Conservation (phyloP, 2,113 vertebrate genomes). For the Kryptolebias marmoratus region DNA sequence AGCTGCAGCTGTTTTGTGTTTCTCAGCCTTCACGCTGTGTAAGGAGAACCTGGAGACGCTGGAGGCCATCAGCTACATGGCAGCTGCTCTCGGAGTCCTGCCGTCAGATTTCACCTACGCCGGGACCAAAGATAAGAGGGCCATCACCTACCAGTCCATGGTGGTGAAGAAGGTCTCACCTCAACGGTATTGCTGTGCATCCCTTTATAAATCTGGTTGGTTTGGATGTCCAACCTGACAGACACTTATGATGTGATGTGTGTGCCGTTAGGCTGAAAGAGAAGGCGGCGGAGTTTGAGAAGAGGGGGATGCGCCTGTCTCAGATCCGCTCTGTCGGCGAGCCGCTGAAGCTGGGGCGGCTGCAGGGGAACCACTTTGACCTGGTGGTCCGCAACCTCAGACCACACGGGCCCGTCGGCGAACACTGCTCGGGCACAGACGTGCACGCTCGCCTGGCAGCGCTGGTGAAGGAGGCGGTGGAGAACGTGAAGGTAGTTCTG, state of each 20-base stretch:
- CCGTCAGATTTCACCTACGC: slow-evolving; percentile 96
- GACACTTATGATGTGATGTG: background rate
- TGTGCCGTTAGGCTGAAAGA: slow-evolving; percentile 78
- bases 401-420: slow-evolving; percentile 65
- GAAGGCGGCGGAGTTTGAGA: slow-evolving; percentile 81
- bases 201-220: background rate
- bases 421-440: background rate
- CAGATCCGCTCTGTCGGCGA: slow-evolving; percentile 80
- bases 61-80: slow-evolving; percentile 90
- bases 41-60: slow-evolving; percentile 97
- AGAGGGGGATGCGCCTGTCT: slow-evolving; percentile 84
- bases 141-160: slow-evolving; percentile 92
- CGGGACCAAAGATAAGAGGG: slow-evolving; percentile 96
- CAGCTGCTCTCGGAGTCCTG: slow-evolving; percentile 87
- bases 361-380: slow-evolving; percentile 93
- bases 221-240: background rate
- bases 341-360: slow-evolving; percentile 87
- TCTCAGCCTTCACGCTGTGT: slow-evolving; percentile 89
- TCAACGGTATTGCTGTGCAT: slow-evolving; percentile 79
- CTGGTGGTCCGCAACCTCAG: slow-evolving; percentile 87
- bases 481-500: slow-evolving; percentile 85
- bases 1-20: background rate
- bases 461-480: slow-evolving; percentile 87
- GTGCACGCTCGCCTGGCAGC: slow-evolving; percentile 62
- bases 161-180: slow-evolving; percentile 93